These are phyloP conservation scores for Thamnophis elegans DNA, from an alignment of 2,797 vertebrate species.

Conservation along the genomic window DNA sequence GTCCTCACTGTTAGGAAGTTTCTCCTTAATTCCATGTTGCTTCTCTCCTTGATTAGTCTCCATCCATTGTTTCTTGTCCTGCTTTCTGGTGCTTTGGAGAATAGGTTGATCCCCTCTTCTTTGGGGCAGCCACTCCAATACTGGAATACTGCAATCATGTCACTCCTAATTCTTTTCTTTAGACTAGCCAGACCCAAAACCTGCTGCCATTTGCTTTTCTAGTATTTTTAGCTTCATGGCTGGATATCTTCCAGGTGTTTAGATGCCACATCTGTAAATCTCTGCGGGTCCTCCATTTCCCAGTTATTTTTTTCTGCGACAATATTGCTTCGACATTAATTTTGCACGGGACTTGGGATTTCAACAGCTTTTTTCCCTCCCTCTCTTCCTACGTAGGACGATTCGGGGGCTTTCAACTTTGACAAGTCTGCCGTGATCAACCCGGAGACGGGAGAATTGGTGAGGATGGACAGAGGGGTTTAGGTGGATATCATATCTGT, in stretches of 20 bases:
- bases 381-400: conserved; percentile 73
- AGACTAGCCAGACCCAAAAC: no score
- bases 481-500: neutral
- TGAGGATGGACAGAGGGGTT: conserved; percentile 56
- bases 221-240: neutral
- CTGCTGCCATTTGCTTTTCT: neutral
- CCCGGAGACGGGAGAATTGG: conserved; percentile 85
- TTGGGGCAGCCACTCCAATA: no score
- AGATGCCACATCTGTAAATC: neutral
- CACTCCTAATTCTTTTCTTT: no score
- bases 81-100: no score
- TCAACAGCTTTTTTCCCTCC: neutral
- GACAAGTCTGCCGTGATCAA: conserved; percentile 80
- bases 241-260: no score
- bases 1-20: no score
- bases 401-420: conserved; percentile 85
- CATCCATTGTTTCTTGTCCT: no score
- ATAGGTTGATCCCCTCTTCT: no score
- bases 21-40: no score
- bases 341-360: neutral
- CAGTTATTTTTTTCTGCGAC: neutral
- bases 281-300: neutral
- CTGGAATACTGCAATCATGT: no score
- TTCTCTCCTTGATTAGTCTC: no score
- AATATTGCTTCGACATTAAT: neutral